Base-by-base conservation (phyloP, 2,113 vertebrate genomes). In the Ranitomeya imitator region DNA sequence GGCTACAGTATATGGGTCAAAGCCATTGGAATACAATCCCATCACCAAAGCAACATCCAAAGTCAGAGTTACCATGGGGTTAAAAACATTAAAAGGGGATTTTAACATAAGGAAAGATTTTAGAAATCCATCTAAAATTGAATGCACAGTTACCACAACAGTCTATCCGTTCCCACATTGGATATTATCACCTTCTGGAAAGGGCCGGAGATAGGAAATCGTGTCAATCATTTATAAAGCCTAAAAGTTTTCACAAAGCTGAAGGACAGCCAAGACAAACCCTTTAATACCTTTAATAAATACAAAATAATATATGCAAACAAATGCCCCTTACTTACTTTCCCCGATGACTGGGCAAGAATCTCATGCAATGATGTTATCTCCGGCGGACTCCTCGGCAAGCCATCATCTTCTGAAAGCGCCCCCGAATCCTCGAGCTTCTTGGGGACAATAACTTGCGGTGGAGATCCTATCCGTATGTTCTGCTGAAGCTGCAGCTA, bases 311-410 rank as follows among this genome's bases (percentile, higher is more conserved):
- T 14, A 71, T 45, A 15, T 31, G 3, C 37, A 45, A 3, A 45
- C 0, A 83, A 80, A 80, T 61, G 13, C 77, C 12, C 4, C 51
- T 8, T 16, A 84, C 87, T 1, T 90, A 95, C 95, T 92, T 92
- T 93, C 37, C 69, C 90, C 37, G 88, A 9, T 0, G 92, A 91
- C 71, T 91, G 90, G 18, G 90, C 83, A 90, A 93, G 92, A 82
- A 91, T 87, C 2, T 92, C 82, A 84, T 93, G 91, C 88, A 88
- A 92, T 2, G 90, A 91, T 13, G 93, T 95, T 79, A 92, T 95
- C 87, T 97, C 95, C 16, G 92, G 94, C 18, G 95, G 95, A 79
- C 93, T 96, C 89, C 93, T 94, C 85, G 94, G 95, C 57, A 96
- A 93, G 6, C 95, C 95, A 54, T 96, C 95, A 14, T 96, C 95